Evolutionary conservation across 2,113 vertebrate genomes (phyloP), one percentile per base, ranked within the genome.

Genomic region (Verasper variegatus): DNA sequence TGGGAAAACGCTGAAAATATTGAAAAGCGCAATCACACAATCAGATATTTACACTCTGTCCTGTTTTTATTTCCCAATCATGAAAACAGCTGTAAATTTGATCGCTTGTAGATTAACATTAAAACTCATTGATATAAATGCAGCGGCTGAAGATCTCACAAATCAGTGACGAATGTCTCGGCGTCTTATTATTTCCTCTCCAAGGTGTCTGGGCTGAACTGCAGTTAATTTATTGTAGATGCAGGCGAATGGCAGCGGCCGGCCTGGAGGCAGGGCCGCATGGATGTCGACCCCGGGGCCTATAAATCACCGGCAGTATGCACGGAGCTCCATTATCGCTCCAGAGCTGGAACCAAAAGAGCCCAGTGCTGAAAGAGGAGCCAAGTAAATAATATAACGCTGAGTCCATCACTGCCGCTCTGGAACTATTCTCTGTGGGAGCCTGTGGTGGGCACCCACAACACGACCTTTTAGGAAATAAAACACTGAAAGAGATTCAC

Each of bases 291-390:
- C 71, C 73, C 64, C 18, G 20, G 62, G 74, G 71, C 70, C 78
- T 54, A 84, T 90, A 86, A 92, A 90, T 92, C 84, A 90, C 60
- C 51, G 45, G 51, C 78, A 85, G 77, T 83, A 93, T 91, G 86
- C 1, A 4, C 60, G 80, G 84, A 82, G 84, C 76, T 88, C 71
- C 58, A 86, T 87, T 79, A 87, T 80, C 1, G 59, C 71, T 78
- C 55, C 73, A 40, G 82, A 67, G 71, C 77, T 85, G 81, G 69
- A 89, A 82, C 83, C 73, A 71, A 78, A 88, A 81, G 80, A 85
- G 81, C 61, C 71, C 13, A 7, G 76, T 74, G 86, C 68, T 88
- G 91, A 93, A 87, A 89, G 85, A 89, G 27, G 70, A 89, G 83
- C 83, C 78, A 79, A 89, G 84, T 85, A 86, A 87, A 90, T 83